phyloP scores from a whole-genome alignment of 2,888 invertebrate genomes.

The Spodoptera exigua region DNA sequence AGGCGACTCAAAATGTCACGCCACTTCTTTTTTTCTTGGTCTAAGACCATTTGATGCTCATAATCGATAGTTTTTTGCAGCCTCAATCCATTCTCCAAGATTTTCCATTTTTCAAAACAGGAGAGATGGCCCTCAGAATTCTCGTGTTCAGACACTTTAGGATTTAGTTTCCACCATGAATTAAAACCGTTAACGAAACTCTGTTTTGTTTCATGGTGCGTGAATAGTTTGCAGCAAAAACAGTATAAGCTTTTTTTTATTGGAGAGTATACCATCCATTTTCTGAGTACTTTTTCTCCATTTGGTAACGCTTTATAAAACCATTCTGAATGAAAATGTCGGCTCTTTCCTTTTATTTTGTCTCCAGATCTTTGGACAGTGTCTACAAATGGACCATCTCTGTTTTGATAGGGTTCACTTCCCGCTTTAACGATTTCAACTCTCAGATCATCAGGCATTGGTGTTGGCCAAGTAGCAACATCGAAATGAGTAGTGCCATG shows the following conservation, averaged over 20 bases:
- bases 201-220: slow-evolving; percentile 8
- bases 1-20: slow-evolving; percentile 21
- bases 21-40: slow-evolving; percentile 29
- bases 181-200: slow-evolving; percentile 34
- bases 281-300: slow-evolving; percentile 20
- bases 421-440: too few relatives aligned
- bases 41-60: slow-evolving; percentile 19
- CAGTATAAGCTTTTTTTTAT: too few relatives aligned
- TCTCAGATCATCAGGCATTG: too few relatives aligned
- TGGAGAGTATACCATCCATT: slow-evolving; percentile 37
- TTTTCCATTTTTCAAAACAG: slow-evolving; percentile 34
- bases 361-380: slow-evolving; percentile 4
- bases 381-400: slow-evolving; percentile 4
- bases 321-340: slow-evolving; percentile 7
- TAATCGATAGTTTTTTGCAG: slow-evolving; percentile 13
- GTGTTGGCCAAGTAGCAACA: too few relatives aligned
- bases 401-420: neutral
- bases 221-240: slow-evolving; percentile 5
- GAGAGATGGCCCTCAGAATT: slow-evolving; percentile 16
- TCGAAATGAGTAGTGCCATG: neutral
- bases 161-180: slow-evolving; percentile 43
- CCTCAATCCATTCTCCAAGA: slow-evolving; percentile 22
- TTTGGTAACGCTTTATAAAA: slow-evolving; percentile 11
- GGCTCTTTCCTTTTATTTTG: slow-evolving; percentile 9
- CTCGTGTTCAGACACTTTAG: slow-evolving; percentile 30